These are phyloP conservation scores for Malacoraja senta DNA, from an alignment of 2,797 vertebrate species.

Conservation along the genomic window DNA sequence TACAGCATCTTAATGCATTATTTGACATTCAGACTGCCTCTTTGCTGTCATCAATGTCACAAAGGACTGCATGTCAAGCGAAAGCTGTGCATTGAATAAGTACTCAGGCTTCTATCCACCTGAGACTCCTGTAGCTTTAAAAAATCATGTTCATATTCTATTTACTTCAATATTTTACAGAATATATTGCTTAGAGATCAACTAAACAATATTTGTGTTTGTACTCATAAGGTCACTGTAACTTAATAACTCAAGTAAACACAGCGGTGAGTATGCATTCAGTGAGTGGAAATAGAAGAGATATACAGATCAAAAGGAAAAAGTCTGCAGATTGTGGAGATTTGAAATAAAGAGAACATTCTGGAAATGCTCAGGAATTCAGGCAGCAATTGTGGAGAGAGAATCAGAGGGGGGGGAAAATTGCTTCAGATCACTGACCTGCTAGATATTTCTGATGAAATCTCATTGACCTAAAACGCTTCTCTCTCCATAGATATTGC, in stretches of 20 bases:
- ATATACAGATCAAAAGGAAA: neutral
- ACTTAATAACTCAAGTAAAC: neutral
- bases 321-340: neutral
- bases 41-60: neutral
- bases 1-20: neutral
- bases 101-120: neutral
- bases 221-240: neutral
- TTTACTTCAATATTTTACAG: neutral
- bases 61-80: neutral
- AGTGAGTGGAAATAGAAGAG: neutral
- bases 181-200: neutral
- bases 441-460: too few relatives aligned
- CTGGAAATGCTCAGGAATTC: too few relatives aligned
- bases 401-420: too few relatives aligned
- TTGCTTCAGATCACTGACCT: too few relatives aligned
- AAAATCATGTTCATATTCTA: constrained; percentile 13
- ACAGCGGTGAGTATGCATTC: neutral
- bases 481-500: neutral
- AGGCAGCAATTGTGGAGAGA: too few relatives aligned
- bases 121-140: neutral
- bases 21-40: neutral
- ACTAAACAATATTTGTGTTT: neutral
- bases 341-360: neutral
- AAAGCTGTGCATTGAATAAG: neutral
- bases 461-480: neutral